phyloP scores from a whole-genome alignment of 2,888 invertebrate species.

The Tuta absoluta region DNA sequence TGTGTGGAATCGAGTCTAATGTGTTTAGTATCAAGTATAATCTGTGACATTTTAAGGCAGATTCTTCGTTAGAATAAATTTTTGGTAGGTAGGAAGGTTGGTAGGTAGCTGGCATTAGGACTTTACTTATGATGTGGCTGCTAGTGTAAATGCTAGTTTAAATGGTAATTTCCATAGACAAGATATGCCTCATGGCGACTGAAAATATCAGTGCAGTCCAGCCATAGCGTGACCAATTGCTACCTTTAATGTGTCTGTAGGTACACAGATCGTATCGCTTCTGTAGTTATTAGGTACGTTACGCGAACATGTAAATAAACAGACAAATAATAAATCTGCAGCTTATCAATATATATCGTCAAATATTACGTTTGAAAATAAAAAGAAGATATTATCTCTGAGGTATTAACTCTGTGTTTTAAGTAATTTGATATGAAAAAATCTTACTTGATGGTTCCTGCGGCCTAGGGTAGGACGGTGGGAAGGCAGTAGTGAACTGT shows the following conservation, averaged over 20 bases:
- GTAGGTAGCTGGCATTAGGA: too few species aligned
- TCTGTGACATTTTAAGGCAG: too few species aligned
- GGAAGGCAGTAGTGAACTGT: background rate
- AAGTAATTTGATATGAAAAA: background rate
- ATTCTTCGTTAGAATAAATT: too few species aligned
- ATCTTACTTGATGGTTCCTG: constrained; percentile 18
- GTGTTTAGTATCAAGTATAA: too few species aligned
- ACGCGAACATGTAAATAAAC: background rate
- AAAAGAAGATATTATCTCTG: too few species aligned
- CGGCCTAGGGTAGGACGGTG: constrained; percentile 26
- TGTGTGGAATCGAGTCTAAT: too few species aligned
- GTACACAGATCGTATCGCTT: background rate
- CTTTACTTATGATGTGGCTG: too few species aligned
- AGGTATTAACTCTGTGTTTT: background rate
- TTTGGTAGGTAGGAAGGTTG: too few species aligned
- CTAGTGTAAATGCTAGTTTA: too few species aligned
- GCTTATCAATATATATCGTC: background rate
- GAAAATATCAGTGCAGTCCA: background rate
- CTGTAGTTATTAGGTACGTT: background rate
- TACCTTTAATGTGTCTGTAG: background rate
- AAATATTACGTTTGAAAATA: too few species aligned
- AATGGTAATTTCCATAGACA: too few species aligned
- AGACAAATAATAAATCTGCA: background rate
- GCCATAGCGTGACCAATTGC: background rate
- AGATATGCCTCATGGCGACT: too few species aligned